Base-by-base conservation (phyloP, 1,140 invertebrate genomes). In the Dendroctonus valens region DNA sequence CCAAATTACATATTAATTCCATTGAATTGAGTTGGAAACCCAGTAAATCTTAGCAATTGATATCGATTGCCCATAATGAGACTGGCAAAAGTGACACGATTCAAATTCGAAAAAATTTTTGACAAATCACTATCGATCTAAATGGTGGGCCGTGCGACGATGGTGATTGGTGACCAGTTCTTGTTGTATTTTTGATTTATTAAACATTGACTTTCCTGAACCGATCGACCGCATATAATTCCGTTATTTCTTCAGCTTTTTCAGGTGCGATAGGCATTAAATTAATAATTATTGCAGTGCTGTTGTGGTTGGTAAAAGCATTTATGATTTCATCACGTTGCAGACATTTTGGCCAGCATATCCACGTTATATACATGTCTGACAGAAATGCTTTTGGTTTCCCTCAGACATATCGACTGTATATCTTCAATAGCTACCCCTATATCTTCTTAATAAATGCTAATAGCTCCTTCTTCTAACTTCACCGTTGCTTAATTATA, bases 31-130 rank as follows among this genome's bases (percentile, higher is more conserved):
- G 65, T 59, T 57, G 41, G 53, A 40, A 41, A 40, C 46, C 49
- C 68, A 70, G 69, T 74, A 73, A 73, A 73, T 73, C 73, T 70
- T 73, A 67, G 68, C 72, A 74, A 74, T 73, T 72, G 72, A 72
- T 73, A 72, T 73, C 71, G 71, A 71, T 74, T 73, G 70, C 64
- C 67, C 65, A 68, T 70, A 72, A 71, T 71, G 64, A 46, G 41
- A 53, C 42, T 12, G 41, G 59, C 57, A 73, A 74, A 74, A 73
- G 55, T 66, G 70, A 59, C 67, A 72, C 72, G 72, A 74, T 73
- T 72, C 69, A 63, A 70, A 68, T 69, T 58, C 54, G 69, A 73
- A 74, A 73, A 74, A 64, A 46, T 55, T 58, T 57, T 72, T 73
- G 73, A 74, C 73, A 74, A 74, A 74, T 74, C 69, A 67, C 70